Evolutionary conservation across 2,797 vertebrate genomes (phyloP).

Genomic region (Phrynocephalus guinanensis): DNA sequence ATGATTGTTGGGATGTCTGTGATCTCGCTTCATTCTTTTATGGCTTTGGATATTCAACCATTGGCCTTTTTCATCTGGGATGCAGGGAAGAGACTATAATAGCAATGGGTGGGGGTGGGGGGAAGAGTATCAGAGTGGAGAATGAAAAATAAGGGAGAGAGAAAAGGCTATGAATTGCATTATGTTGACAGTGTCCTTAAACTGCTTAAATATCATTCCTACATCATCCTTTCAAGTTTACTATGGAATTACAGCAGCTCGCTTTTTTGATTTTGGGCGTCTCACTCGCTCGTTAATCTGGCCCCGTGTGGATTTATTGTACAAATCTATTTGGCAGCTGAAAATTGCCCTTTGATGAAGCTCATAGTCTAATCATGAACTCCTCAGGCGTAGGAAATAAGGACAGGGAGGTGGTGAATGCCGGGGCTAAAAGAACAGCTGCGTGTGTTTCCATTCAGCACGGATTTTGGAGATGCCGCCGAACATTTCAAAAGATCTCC

Average conservation of each 20-base stretch:
- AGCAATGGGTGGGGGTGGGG: not conserved
- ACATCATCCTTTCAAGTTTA: constrained; percentile 66
- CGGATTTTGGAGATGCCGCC: constrained; percentile 56
- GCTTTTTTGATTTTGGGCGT: constrained; percentile 68
- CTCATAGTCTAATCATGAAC: constrained; percentile 59
- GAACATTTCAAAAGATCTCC: constrained; percentile 55
- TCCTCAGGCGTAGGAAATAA: constrained; percentile 70
- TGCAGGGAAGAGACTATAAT: constrained; percentile 18
- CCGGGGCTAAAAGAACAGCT: constrained; percentile 32
- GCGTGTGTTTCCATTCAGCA: constrained; percentile 56
- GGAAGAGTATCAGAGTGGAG: not conserved
- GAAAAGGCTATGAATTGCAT: constrained; percentile 30
- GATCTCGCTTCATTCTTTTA: constrained; percentile 12
- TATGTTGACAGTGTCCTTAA: constrained; percentile 53
- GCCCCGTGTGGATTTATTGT: constrained; percentile 69
- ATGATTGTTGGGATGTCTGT: constrained; percentile 1
- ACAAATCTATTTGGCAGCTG: constrained; percentile 70
- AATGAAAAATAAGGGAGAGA: constrained; percentile 9
- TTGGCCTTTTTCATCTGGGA: constrained; percentile 22
- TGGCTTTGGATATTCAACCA: constrained; percentile 28
- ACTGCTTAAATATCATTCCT: constrained; percentile 55
- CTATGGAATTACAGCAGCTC: constrained; percentile 67
- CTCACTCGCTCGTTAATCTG: constrained; percentile 71
- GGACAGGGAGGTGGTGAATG: constrained; percentile 46
- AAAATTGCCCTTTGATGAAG: constrained; percentile 72